Percentiles rank a stretch among this genome's conserved stretches.
Evolutionary conservation across 2,113 vertebrate species (phyloP).

Genomic region (Pleuronectes platessa): DNA sequence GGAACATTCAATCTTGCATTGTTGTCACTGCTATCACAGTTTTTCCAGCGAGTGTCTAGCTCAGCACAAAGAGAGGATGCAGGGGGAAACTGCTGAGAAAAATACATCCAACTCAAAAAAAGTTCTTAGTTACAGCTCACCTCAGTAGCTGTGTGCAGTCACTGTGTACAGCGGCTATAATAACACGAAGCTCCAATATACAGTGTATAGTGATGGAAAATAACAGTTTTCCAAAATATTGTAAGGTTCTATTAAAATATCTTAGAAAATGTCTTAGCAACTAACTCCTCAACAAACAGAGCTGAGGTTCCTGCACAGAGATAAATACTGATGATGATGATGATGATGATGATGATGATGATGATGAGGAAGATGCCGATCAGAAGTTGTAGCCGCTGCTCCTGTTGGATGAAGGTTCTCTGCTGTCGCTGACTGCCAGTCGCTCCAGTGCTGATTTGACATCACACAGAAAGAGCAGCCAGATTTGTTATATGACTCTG

Average conservation of each 20-base stretch:
- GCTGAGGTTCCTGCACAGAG: background rate
- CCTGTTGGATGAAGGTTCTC: conserved; percentile 80
- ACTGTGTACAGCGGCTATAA: too few relatives aligned
- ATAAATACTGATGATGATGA: conserved; percentile 1
- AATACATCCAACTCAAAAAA: background rate
- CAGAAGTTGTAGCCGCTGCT: conserved; percentile 75
- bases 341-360: conserved; percentile 21
- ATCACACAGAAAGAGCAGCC: conserved; percentile 10
- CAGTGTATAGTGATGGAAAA: background rate
- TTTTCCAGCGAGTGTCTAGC: background rate
- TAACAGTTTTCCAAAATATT: background rate
- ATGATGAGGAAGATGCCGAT: conserved; percentile 15
- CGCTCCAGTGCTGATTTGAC: conserved; percentile 76
- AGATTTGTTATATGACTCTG: background rate
- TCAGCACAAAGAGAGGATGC: background rate
- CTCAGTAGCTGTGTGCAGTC: too few relatives aligned
- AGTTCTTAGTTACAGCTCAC: background rate
- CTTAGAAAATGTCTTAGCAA: background rate
- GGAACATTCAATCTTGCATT: background rate
- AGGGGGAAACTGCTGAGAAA: background rate
- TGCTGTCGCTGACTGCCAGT: conserved; percentile 69
- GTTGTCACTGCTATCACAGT: background rate
- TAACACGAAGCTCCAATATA: too few relatives aligned
- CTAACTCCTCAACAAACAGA: background rate
- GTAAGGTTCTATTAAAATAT: too few relatives aligned